These are phyloP conservation scores for Drosophila sordidula DNA, from an alignment of 2,888 invertebrate genomes.

Conservation along the genomic window DNA sequence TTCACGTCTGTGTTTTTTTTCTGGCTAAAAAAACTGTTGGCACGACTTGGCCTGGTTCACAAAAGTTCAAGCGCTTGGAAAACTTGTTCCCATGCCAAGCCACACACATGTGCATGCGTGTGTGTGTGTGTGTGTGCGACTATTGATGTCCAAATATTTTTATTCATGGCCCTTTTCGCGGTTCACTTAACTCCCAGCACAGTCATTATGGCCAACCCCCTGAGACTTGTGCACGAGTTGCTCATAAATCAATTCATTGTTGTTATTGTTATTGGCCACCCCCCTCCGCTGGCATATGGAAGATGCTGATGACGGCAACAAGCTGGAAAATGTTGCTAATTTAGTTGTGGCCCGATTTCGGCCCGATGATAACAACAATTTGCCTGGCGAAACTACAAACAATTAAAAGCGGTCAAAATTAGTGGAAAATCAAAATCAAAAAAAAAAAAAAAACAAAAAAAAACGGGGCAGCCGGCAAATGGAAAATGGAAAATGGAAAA, in stretches of 20 bases:
- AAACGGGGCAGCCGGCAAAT: not conserved
- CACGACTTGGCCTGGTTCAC: slow-evolving; percentile 41
- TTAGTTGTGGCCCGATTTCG: slow-evolving; percentile 51
- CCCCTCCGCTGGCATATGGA: not conserved
- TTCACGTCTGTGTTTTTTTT: too few species aligned
- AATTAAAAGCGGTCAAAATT: slow-evolving; percentile 34
- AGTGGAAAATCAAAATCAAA: not conserved
- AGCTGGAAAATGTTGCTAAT: slow-evolving; percentile 79
- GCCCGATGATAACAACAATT: slow-evolving; percentile 50
- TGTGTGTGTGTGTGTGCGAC: slow-evolving; percentile 31
- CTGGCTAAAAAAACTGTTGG: slow-evolving; percentile 3
- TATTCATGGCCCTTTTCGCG: slow-evolving; percentile 84
- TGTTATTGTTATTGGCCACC: slow-evolving; percentile 42
- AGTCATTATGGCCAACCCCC: slow-evolving; percentile 71
- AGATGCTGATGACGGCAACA: slow-evolving; percentile 60
- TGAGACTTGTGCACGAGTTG: slow-evolving; percentile 68
- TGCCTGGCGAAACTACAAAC: slow-evolving; percentile 41
- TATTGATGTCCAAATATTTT: slow-evolving; percentile 84
- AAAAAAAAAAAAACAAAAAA: not conserved
- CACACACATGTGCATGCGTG: slow-evolving; percentile 2
- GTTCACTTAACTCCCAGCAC: slow-evolving; percentile 82
- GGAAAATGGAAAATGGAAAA: slow-evolving; percentile 10
- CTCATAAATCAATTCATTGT: slow-evolving; percentile 83
- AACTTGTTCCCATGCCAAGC: slow-evolving; percentile 59
- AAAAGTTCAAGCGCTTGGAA: slow-evolving; percentile 36